Conservation (phyloP, 2,888 invertebrate species). For the Galerucella nymphaeae region DNA sequence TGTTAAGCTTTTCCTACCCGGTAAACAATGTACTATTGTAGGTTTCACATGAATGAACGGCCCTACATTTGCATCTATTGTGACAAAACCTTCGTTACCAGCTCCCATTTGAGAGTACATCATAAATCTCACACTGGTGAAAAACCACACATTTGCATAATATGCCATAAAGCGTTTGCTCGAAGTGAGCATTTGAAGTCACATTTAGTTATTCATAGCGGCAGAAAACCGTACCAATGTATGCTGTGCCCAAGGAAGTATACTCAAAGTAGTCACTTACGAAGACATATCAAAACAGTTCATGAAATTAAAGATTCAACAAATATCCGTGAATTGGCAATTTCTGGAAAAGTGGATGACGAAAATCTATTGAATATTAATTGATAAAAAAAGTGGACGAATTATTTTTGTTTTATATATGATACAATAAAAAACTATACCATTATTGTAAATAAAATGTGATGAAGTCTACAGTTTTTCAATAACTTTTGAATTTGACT, state of each 20-base stretch:
- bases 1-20: too few species aligned
- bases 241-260: conserved; percentile 62
- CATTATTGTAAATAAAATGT: too few species aligned
- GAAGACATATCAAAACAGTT: conserved; percentile 54
- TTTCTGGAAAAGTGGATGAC: too few species aligned
- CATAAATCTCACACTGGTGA: conserved; percentile 56
- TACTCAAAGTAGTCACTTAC: conserved; percentile 58
- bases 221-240: conserved; percentile 71
- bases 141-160: conserved; percentile 62
- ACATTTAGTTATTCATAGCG: conserved; percentile 70
- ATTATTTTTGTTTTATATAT: too few species aligned
- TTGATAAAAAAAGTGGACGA: too few species aligned
- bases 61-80: conserved; percentile 55
- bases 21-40: too few species aligned
- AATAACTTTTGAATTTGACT: too few species aligned
- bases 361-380: too few species aligned
- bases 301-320: conserved; percentile 14
- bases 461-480: too few species aligned
- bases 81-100: conserved; percentile 56
- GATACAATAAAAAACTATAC: too few species aligned
- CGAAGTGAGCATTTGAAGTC: conserved; percentile 67
- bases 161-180: conserved; percentile 68
- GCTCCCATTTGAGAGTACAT: conserved; percentile 57
- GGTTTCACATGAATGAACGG: conserved; percentile 57
- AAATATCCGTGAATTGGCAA: too few species aligned